Evolutionary conservation across 2,888 invertebrate species (phyloP).

Genomic region (Hetaerina titia): DNA sequence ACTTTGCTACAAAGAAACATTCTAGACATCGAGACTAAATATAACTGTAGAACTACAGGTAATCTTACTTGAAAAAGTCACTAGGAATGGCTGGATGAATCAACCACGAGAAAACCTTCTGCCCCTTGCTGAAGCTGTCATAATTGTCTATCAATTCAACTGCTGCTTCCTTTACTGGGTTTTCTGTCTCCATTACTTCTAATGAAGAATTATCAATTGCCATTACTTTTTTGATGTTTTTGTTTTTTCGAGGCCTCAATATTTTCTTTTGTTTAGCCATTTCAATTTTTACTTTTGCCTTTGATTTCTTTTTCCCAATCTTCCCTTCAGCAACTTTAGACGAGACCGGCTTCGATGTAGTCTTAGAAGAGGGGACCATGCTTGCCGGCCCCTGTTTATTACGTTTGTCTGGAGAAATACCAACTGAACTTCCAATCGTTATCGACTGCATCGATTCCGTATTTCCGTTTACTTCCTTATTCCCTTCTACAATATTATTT

Average conservation of each 20-base stretch:
- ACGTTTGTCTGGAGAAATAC: too few species aligned
- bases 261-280: neutral
- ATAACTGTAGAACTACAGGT: too few species aligned
- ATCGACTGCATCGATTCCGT: too few species aligned
- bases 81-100: slow-evolving; percentile 83
- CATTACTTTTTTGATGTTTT: neutral
- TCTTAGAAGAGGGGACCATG: too few species aligned
- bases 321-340: neutral
- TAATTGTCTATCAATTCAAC: neutral
- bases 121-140: slow-evolving; percentile 82
- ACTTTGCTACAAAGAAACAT: too few species aligned
- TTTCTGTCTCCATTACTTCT: neutral
- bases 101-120: slow-evolving; percentile 85
- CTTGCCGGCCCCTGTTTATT: too few species aligned
- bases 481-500: neutral
- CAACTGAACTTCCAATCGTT: too few species aligned
- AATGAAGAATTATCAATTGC: too few species aligned
- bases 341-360: too few species aligned
- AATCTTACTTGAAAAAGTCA: slow-evolving; percentile 80
- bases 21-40: too few species aligned
- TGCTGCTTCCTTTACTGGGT: too few species aligned
- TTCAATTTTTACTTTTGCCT: neutral
- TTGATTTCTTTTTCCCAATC: neutral
- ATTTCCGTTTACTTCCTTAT: too few species aligned
- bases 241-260: neutral